A percentile compares a stretch with the other conserved stretches of the same genome.
These are phyloP conservation scores for Chlorops oryzae DNA, from an alignment of 1,140 invertebrate genomes.

Conservation along the genomic window DNA sequence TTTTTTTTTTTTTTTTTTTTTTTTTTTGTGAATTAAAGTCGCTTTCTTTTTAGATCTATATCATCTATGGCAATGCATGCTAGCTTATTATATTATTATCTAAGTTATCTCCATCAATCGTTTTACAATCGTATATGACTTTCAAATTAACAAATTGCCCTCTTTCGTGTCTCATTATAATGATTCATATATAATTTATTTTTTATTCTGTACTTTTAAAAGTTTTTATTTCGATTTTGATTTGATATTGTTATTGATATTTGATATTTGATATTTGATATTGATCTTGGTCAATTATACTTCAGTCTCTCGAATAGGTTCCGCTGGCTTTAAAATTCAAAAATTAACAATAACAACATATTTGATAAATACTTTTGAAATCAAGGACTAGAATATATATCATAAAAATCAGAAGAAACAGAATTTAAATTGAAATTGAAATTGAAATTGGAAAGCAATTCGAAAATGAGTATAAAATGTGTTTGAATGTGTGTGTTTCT, in stretches of 20 bases:
- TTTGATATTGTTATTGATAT: not conserved
- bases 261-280: not conserved
- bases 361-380: slow-evolving; percentile 35
- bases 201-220: not conserved
- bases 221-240: not conserved
- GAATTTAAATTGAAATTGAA: slow-evolving; percentile 6
- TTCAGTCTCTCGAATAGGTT: slow-evolving; percentile 66
- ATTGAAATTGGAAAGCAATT: not conserved
- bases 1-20: not conserved
- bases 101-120: too few relatives aligned
- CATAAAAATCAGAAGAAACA: slow-evolving; percentile 11
- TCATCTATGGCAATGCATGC: too few relatives aligned
- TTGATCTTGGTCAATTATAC: slow-evolving; percentile 47
- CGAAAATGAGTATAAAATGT: not conserved
- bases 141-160: too few relatives aligned
- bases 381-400: slow-evolving; percentile 19
- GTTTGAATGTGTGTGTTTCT: too few relatives aligned
- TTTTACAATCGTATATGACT: too few relatives aligned
- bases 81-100: too few relatives aligned
- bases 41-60: too few relatives aligned
- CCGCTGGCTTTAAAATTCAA: slow-evolving; percentile 58
- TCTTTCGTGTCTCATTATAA: too few relatives aligned
- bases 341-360: slow-evolving; percentile 51
- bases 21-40: too few relatives aligned
- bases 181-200: not conserved